phyloP scores from a whole-genome alignment of 2,888 invertebrate genomes.

The Trachelus troglodyta region DNA sequence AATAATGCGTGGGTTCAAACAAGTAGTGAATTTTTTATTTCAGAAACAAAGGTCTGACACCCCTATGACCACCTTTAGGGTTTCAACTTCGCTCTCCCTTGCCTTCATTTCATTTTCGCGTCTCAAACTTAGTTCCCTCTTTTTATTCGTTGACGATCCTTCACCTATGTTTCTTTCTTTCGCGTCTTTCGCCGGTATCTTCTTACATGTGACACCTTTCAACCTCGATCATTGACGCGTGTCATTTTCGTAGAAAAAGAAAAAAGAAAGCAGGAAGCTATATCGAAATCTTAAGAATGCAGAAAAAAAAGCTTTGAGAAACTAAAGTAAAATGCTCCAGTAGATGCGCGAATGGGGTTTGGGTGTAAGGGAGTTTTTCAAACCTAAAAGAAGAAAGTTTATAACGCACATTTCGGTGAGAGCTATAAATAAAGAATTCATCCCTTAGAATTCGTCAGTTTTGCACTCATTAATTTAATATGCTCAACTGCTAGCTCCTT shows the following conservation, averaged over 20 bases:
- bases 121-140: background rate
- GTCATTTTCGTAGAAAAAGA: background rate
- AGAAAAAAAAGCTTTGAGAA: background rate
- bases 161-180: background rate
- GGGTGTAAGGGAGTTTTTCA: background rate
- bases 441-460: background rate
- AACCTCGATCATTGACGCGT: background rate
- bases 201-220: background rate
- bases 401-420: background rate
- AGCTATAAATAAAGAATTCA: background rate
- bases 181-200: background rate
- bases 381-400: background rate
- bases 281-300: background rate
- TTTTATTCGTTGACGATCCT: background rate
- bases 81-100: conserved; percentile 10
- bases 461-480: background rate
- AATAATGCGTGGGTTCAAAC: conserved; percentile 17
- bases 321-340: background rate
- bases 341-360: background rate
- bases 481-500: background rate
- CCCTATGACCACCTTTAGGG: background rate
- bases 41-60: conserved; percentile 16
- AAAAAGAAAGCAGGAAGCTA: background rate
- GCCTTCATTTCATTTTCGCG: conserved; percentile 8
- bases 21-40: conserved; percentile 22